Base-by-base conservation (phyloP, 2,113 vertebrate species). In the Egretta garzetta region DNA sequence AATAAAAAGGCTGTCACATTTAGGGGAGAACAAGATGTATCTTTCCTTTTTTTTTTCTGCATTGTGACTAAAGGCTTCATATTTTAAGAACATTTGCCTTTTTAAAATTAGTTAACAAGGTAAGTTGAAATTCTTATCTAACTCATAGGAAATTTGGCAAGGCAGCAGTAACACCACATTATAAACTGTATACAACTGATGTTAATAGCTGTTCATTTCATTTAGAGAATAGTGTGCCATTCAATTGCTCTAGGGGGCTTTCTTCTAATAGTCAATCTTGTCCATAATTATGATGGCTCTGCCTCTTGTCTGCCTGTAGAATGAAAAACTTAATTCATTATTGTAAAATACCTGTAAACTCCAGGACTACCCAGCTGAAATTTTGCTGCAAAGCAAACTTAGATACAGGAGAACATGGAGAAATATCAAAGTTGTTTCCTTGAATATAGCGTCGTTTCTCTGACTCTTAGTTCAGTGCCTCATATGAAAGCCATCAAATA, bases 81-180 rank as follows among this genome's bases (percentile, higher is more conserved):
- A 45, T 85, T 94, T 89, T 28, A 39, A 77, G 59, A 81, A 73
- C 27, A 56, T 43, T 75, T 76, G 63, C 53, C 56, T 73, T 19
- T 80, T 85, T 70, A 68, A 47, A 88, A 91, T 81, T 56, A 77
- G 93, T 92, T 92, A 93, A 79, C 43, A 79, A 94, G 85, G 71
- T 94, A 80, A 93, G 24, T 56, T 91, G 87, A 80, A 95, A 92
- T 84, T 55, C 72, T 83, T 50, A 50, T n/a, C 35, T 88, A 63
- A 80, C 60, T 91, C 73, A 79, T 64, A 24, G 68, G 72, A 49
- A 50, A 87, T 68, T 72, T 95, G 84, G 84, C 60, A 93, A 91
- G 75, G 73, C 35, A 81, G 94, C 52, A 88, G 43, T 45, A 55
- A 37, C 50, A 91, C 50, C 56, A 28, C 32, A 5, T 30, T n/a